Percentiles rank a stretch among this genome's conserved stretches.
Evolutionary conservation across 2,797 vertebrate genomes (phyloP).

Genomic region (Pangasius djambal): DNA sequence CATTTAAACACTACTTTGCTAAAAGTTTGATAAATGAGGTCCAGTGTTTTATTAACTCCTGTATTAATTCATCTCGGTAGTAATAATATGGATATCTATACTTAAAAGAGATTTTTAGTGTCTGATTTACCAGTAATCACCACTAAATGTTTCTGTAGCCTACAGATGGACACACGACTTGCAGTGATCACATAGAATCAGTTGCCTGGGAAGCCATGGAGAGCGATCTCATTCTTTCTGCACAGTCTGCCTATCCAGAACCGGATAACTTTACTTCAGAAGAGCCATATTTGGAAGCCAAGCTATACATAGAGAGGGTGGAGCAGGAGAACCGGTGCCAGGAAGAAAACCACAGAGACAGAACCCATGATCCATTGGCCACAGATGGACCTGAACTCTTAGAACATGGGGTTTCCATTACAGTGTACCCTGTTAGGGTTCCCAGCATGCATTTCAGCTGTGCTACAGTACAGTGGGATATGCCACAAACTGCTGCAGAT

Average conservation of each 20-base stretch:
- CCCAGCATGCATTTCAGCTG: slow-evolving; percentile 62
- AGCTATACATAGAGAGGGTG: slow-evolving; percentile 51
- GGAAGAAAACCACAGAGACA: background rate
- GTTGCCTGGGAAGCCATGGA: slow-evolving; percentile 43
- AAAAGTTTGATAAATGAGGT: background rate
- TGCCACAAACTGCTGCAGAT: slow-evolving; percentile 53
- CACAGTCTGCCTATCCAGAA: slow-evolving; percentile 36
- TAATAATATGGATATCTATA: background rate
- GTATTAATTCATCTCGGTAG: background rate
- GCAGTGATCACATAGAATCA: slow-evolving; percentile 12
- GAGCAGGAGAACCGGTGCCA: slow-evolving; percentile 30
- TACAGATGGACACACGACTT: slow-evolving; percentile 36
- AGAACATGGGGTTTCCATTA: slow-evolving; percentile 59
- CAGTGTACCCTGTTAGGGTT: slow-evolving; percentile 58
- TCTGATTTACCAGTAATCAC: slow-evolving; percentile 31
- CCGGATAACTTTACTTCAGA: slow-evolving; percentile 15
- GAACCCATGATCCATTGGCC: background rate
- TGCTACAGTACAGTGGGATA: slow-evolving; percentile 76
- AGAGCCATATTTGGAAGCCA: slow-evolving; percentile 53
- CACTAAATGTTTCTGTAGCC: slow-evolving; percentile 10
- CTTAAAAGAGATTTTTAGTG: background rate
- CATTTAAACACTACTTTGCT: background rate
- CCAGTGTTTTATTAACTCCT: too few species aligned
- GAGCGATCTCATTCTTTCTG: slow-evolving; percentile 31
- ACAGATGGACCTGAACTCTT: slow-evolving; percentile 57